Base-by-base conservation (phyloP, 2,113 vertebrate genomes). In the Prionailurus bengalensis region DNA sequence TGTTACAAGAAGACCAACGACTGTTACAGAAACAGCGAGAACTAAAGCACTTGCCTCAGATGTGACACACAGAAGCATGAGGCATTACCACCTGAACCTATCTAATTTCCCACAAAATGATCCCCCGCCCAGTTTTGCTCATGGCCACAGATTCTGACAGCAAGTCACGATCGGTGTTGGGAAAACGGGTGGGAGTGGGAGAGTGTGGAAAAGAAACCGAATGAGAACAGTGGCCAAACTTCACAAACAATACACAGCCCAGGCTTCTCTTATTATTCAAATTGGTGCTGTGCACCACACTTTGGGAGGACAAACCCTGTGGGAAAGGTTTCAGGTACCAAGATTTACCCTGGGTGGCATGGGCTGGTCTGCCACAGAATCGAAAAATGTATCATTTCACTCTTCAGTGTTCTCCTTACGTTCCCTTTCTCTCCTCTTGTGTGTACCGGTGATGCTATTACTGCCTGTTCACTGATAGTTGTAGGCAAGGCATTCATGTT, bases 101-200 rank as follows among this genome's bases (percentile, higher is more conserved):
- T 83, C 94, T 98, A 93, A 97, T 98, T 97, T 96, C 97, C 21
- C 25, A 95, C 87, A 92, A 94, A 96, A 98, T 65, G 96, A 97
- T 95, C 92, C 81, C 97, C 97, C 92, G 71, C 94, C 96, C 94
- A 61, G 95, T 95, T 97, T 66, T 96, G 90, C 74, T 94, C 84
- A 94, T 4, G 85, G 94, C 81, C 81, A 97, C 87, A 79, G 76
- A 91, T 93, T 92, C 87, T 91, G 88, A 97, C 10, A 89, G 88
- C 79, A 96, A 97, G 85, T 97, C 89, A 94, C 4, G 15, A 92
- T 95, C 70, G 7, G 68, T 55, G 55, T 45, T 94, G 61, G 74
- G 42, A 96, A 92, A 88, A 70, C 83, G 61, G 0, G 45, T 11
- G 4, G 63, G 42, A 61, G 68, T 78, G 71, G n/a, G 61, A 95